These are phyloP conservation scores for Elgaria multicarinata DNA, from an alignment of 2,113 vertebrate genomes.

Conservation along the genomic window DNA sequence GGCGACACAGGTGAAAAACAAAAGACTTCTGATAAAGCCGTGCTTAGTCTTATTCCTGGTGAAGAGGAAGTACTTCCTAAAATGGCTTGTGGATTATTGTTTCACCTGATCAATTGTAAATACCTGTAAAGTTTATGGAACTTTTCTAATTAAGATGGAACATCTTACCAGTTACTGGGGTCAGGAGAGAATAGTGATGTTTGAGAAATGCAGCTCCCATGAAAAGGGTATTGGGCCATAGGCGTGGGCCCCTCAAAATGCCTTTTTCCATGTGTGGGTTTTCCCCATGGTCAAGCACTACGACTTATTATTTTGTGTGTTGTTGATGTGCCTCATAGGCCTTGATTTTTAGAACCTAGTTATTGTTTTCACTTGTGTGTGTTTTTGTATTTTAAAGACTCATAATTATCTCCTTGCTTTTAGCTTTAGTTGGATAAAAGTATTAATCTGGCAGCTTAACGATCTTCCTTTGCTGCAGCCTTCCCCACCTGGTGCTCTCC, in stretches of 20 bases:
- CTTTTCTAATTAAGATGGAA: slow-evolving; percentile 16
- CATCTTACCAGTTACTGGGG: slow-evolving; percentile 1
- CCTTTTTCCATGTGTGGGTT: slow-evolving; percentile 31
- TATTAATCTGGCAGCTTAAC: slow-evolving; percentile 33
- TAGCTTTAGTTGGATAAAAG: slow-evolving; percentile 61
- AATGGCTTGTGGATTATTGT: slow-evolving; percentile 42
- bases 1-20: slow-evolving; percentile 47
- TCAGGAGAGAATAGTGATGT: slow-evolving; percentile 5
- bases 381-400: slow-evolving; percentile 37
- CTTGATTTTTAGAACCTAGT: slow-evolving; percentile 61
- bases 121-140: not conserved
- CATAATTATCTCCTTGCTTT: slow-evolving; percentile 54
- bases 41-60: slow-evolving; percentile 42
- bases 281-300: slow-evolving; percentile 50
- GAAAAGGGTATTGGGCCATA: slow-evolving; percentile 34
- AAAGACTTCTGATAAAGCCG: slow-evolving; percentile 45
- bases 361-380: slow-evolving; percentile 46
- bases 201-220: slow-evolving; percentile 4
- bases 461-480: slow-evolving; percentile 28
- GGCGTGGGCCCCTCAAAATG: slow-evolving; percentile 42
- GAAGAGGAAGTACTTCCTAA: not conserved
- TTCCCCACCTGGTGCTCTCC: no score
- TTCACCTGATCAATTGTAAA: slow-evolving; percentile 24
- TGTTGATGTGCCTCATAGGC: slow-evolving; percentile 63
- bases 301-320: slow-evolving; percentile 65